Evolutionary conservation across 2,888 invertebrate species (phyloP), one percentile per base, ranked within the genome.

Genomic region (Steinernema carpocapsae): DNA sequence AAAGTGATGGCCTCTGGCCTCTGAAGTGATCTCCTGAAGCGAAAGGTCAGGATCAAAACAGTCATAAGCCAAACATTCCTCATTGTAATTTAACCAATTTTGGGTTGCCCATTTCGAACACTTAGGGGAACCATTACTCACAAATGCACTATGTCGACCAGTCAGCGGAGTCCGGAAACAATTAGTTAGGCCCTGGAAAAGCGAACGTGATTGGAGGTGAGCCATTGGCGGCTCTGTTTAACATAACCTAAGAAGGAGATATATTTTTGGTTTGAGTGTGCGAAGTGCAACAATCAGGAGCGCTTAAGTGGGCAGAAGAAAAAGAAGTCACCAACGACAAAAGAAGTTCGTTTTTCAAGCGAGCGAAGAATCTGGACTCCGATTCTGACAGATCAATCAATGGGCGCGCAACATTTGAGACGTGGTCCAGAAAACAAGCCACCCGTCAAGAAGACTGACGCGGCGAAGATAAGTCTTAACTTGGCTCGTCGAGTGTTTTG

Each of bases 381-480:
- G 6, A 19, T 64, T n/a, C 19, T 64, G 64, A 64, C 64, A 64
- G 64, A 64, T 64, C 64, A 64, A 64, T 64, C 64, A 64, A 64
- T 37, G 3, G 64, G 17, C 29, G 56, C 29, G 64, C 64, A 64
- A 64, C 64, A 26, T 32, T 64, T 32, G 29, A 29, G 64, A 64
- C n/a, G 64, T 37, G 14, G 26, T 64, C 32, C 3, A 64, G 7
- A 64, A 64, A 64, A 64, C 64, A 64, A 64, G 32, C 29, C 64
- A 32, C 64, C 26, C 64, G 17, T 29, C 32, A 29, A 26, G 26
- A 64, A 32, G 64, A 32, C 17, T 32, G 64, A 64, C 1, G 29
- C 17, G 32, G 17, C 48, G 29, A 64, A 64, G 7, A 3, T 1
- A 32, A 64, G 64, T n/a, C 48, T 32, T 64, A 29, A 64, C 37